These are phyloP conservation scores for Drosophila burlai DNA, from an alignment of 1,140 invertebrate species.

Conservation along the genomic window DNA sequence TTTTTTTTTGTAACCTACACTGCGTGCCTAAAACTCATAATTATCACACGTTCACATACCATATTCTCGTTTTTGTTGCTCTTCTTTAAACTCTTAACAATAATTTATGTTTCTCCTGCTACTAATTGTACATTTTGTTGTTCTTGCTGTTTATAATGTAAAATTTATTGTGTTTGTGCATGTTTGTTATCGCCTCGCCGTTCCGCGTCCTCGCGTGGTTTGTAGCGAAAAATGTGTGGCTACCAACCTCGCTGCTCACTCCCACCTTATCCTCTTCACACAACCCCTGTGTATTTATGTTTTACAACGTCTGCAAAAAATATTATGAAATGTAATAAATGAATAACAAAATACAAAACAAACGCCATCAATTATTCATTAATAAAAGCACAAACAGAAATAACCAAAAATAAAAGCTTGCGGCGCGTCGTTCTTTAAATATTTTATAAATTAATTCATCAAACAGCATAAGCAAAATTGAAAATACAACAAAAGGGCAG, in stretches of 20 bases:
- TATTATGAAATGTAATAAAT: conserved; percentile 55
- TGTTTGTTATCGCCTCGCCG: conserved; percentile 61
- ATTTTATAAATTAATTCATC: conserved; percentile 60
- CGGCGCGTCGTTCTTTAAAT: conserved; percentile 54
- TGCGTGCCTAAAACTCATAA: conserved; percentile 70
- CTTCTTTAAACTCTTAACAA: conserved; percentile 55
- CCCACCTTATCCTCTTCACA: conserved; percentile 11
- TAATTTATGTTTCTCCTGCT: conserved; percentile 70
- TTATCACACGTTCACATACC: conserved; percentile 67
- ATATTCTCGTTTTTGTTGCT: conserved; percentile 51
- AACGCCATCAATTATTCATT: conserved; percentile 63
- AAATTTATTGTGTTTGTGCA: conserved; percentile 75
- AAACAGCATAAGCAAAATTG: conserved; percentile 41
- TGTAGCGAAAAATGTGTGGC: conserved; percentile 8
- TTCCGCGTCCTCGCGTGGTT: conserved; percentile 12
- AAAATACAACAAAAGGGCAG: conserved; percentile 47
- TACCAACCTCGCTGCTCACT: background rate
- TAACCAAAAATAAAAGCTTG: conserved; percentile 47
- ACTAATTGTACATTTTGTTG: conserved; percentile 71
- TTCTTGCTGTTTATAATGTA: conserved; percentile 38
- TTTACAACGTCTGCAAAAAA: conserved; percentile 27
- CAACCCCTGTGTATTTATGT: conserved; percentile 29
- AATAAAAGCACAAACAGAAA: conserved; percentile 42
- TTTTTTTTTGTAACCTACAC: conserved; percentile 20
- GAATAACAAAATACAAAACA: conserved; percentile 56